These are phyloP conservation scores for Orius laevigatus DNA, from an alignment of 1,140 invertebrate species.

Conservation along the genomic window DNA sequence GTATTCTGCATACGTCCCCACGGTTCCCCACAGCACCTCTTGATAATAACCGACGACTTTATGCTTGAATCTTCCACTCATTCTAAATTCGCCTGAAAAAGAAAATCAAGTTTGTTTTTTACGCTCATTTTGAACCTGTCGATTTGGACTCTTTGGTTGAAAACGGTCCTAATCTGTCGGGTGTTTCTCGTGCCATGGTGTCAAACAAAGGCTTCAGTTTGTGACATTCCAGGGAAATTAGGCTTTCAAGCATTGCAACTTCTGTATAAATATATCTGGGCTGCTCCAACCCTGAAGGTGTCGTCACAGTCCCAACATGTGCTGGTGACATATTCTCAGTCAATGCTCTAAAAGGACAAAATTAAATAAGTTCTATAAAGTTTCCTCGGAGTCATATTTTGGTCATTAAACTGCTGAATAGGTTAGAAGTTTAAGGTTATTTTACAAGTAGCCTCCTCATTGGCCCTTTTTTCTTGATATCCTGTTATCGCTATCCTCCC, in stretches of 20 bases:
- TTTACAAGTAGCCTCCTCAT: too few relatives aligned
- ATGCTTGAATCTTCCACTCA: slow-evolving; percentile 30
- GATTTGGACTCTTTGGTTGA: slow-evolving; percentile 18
- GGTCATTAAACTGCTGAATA: too few relatives aligned
- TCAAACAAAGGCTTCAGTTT: slow-evolving; percentile 15
- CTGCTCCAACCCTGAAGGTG: not conserved
- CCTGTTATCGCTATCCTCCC: too few relatives aligned
- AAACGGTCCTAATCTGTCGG: slow-evolving; percentile 15
- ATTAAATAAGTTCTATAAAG: too few relatives aligned
- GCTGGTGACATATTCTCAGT: slow-evolving; percentile 21
- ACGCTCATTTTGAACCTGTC: slow-evolving; percentile 7
- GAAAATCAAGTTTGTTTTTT: not conserved
- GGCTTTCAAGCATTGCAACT: slow-evolving; percentile 12
- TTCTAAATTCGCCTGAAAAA: slow-evolving; percentile 26
- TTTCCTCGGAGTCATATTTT: too few relatives aligned
- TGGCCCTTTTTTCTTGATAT: too few relatives aligned
- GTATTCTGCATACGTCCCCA: slow-evolving; percentile 55
- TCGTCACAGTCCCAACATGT: not conserved
- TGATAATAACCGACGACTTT: slow-evolving; percentile 38
- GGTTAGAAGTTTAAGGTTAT: too few relatives aligned
- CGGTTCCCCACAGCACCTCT: slow-evolving; percentile 48
- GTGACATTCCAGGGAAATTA: slow-evolving; percentile 15
- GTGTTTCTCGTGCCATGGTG: slow-evolving; percentile 12
- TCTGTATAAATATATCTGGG: slow-evolving; percentile 5
- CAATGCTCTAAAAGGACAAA: slow-evolving; percentile 18